phyloP scores from a whole-genome alignment of 2,888 invertebrate species.

The Julus scandinavius region DNA sequence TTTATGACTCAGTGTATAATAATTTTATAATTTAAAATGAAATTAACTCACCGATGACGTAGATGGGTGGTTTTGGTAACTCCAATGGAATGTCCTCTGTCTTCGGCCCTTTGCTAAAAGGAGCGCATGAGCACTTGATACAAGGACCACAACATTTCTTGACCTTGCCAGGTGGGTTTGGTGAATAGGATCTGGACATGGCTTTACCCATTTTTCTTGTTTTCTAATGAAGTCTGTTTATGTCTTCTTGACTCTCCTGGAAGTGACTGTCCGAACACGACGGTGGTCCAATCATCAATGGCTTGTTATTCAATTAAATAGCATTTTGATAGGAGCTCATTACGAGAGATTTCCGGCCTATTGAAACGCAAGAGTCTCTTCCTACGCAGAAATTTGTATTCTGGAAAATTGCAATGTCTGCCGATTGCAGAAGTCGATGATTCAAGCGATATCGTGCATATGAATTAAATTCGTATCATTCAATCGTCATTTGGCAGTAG shows the following conservation, averaged over 20 bases:
- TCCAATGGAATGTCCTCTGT: not conserved
- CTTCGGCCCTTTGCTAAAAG: conserved; percentile 13
- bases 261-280: not conserved
- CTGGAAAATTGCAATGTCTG: too few species aligned
- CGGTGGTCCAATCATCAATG: not conserved
- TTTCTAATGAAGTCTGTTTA: too few species aligned
- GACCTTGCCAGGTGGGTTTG: not conserved
- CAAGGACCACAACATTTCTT: conserved; percentile 15
- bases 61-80: conserved; percentile 31
- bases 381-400: too few species aligned
- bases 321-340: not conserved
- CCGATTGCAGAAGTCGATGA: not conserved
- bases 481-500: not conserved
- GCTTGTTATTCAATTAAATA: not conserved
- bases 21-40: too few species aligned
- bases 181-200: conserved; percentile 1
- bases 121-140: not conserved
- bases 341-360: not conserved
- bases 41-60: conserved; percentile 39
- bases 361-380: too few species aligned
- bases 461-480: not conserved
- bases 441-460: not conserved
- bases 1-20: too few species aligned
- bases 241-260: not conserved
- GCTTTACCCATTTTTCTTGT: not conserved